Conservation (phyloP, 1,140 invertebrate genomes). For the Drosophila kepulauana region DNA sequence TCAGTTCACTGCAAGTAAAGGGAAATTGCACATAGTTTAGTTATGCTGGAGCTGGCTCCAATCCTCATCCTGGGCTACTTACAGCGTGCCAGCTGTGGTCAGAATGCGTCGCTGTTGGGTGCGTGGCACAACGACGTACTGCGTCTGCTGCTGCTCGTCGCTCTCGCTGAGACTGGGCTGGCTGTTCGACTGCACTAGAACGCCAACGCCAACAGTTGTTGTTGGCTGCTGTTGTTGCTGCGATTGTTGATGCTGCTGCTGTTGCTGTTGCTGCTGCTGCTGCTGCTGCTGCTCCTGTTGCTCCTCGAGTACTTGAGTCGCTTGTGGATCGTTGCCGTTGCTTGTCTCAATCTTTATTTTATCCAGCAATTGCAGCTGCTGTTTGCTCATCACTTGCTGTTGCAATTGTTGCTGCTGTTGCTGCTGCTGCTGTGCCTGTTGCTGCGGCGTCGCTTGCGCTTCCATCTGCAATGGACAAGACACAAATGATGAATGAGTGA, state of each 20-base stretch:
- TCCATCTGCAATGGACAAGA: conserved; percentile 82
- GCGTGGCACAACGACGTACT: conserved; percentile 60
- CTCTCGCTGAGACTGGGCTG: conserved; percentile 55
- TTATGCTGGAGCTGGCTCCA: neutral
- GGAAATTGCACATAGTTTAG: neutral
- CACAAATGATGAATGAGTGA: conserved; percentile 69
- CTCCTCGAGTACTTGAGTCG: conserved; percentile 52
- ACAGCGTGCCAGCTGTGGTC: conserved; percentile 79
- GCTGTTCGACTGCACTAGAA: conserved; percentile 58
- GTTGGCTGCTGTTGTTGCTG: conserved; percentile 56
- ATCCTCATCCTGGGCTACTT: conserved; percentile 36
- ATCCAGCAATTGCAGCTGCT: conserved; percentile 71
- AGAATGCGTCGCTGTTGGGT: conserved; percentile 71
- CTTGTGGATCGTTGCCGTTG: conserved; percentile 60
- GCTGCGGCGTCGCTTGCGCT: conserved; percentile 73
- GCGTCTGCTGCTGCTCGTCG: conserved; percentile 54
- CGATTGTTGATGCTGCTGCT: conserved; percentile 50
- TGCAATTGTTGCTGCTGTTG: conserved; percentile 58
- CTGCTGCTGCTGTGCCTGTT: conserved; percentile 65
- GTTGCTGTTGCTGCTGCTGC: conserved; percentile 58
- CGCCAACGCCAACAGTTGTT: conserved; percentile 53
- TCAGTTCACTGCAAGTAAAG: conserved; percentile 56
- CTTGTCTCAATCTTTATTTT: conserved; percentile 78
- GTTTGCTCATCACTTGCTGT: conserved; percentile 64
- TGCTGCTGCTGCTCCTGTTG: conserved; percentile 64